These are phyloP conservation scores for Macrosoma leucophasiata DNA, from an alignment of 2,888 invertebrate species.

Conservation along the genomic window DNA sequence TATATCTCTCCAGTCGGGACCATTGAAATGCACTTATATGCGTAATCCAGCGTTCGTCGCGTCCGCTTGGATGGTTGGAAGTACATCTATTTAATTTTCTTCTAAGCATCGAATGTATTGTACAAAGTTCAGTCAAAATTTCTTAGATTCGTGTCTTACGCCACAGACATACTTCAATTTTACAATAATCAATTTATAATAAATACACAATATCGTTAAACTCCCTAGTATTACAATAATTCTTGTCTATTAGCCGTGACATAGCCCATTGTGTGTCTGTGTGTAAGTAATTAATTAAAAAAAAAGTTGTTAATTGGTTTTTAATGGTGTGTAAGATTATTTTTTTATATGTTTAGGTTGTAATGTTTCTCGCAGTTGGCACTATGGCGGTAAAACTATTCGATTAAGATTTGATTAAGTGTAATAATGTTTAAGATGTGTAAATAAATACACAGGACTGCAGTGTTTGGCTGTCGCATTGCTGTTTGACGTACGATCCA, in stretches of 20 bases:
- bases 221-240: constrained; percentile 1
- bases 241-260: constrained; percentile 23
- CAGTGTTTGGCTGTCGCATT: constrained; percentile 30
- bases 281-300: constrained; percentile 26
- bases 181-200: too few species aligned
- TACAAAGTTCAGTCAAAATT: too few species aligned
- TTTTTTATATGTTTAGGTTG: constrained; percentile 46
- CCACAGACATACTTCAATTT: constrained; percentile 15
- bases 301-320: constrained; percentile 34
- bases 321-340: constrained; percentile 37
- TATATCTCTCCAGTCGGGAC: too few species aligned
- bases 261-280: constrained; percentile 31
- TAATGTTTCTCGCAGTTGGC: constrained; percentile 51
- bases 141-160: constrained; percentile 15
- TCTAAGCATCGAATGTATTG: constrained; percentile 25
- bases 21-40: too few species aligned
- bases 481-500: too few species aligned
- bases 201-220: too few species aligned
- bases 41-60: too few species aligned
- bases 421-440: constrained; percentile 64
- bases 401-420: constrained; percentile 52
- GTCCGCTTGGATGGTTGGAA: too few species aligned
- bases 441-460: constrained; percentile 63
- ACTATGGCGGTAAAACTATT: constrained; percentile 57
- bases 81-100: constrained; percentile 13